A percentile compares a stretch with the other conserved stretches of the same genome.
These are phyloP conservation scores for Cyprinodon variegatus DNA, from an alignment of 2,113 vertebrate genomes.

Conservation along the genomic window DNA sequence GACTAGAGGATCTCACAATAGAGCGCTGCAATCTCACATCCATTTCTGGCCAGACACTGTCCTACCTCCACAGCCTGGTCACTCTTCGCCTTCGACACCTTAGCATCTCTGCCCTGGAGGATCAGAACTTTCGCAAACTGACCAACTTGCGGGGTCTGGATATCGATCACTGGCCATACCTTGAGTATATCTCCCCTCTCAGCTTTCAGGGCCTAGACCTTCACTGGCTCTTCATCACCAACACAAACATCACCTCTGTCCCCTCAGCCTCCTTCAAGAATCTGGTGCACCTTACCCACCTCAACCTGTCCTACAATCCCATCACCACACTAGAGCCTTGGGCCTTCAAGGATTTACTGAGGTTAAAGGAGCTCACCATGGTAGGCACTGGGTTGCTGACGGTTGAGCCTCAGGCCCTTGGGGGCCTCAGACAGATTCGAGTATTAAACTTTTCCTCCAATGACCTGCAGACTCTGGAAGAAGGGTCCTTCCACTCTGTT, in stretches of 20 bases:
- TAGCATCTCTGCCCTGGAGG: constrained; percentile 87
- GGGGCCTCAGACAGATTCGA: constrained; percentile 92
- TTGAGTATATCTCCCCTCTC: constrained; percentile 89
- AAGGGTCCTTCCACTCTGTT: constrained; percentile 93
- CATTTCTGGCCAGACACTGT: constrained; percentile 90
- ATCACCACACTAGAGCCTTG: constrained; percentile 90
- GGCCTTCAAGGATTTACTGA: constrained; percentile 90
- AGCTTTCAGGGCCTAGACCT: constrained; percentile 94
- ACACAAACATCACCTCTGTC: constrained; percentile 93
- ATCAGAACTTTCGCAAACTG: constrained; percentile 92
- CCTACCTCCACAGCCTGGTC: constrained; percentile 89
- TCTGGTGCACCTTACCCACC: constrained; percentile 88
- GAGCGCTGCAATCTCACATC: constrained; percentile 95
- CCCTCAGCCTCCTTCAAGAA: constrained; percentile 89
- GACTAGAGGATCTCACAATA: constrained; percentile 90
- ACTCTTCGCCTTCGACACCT: constrained; percentile 91
- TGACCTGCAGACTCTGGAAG: constrained; percentile 91
- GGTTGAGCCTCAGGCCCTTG: constrained; percentile 89
- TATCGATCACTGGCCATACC: constrained; percentile 90
- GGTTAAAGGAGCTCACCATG: constrained; percentile 95
- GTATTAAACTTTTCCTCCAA: constrained; percentile 95
- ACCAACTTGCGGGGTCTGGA: constrained; percentile 88
- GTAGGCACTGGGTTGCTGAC: constrained; percentile 87
- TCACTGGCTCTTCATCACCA: constrained; percentile 92
- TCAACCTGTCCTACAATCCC: constrained; percentile 96